These are phyloP conservation scores for Spinus olivaceus DNA, from an alignment of 2,797 vertebrate species.

Conservation along the genomic window DNA sequence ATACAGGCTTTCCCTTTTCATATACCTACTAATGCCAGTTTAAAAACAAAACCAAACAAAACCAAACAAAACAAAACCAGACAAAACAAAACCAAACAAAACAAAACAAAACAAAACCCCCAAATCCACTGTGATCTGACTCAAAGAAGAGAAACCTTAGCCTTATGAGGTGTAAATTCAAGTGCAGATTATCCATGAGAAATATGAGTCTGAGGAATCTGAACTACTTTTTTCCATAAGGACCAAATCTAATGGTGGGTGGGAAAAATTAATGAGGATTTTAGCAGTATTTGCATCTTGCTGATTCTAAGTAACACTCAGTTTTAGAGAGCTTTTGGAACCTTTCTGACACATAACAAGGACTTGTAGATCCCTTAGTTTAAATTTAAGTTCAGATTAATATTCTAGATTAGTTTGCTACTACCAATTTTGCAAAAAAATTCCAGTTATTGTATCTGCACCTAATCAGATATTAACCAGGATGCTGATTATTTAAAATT, in stretches of 20 bases:
- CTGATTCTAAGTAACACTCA: background rate
- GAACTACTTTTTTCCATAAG: background rate
- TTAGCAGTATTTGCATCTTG: background rate
- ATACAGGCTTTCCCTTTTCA: background rate
- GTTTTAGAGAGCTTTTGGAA: background rate
- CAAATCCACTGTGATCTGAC: background rate
- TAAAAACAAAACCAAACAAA: background rate
- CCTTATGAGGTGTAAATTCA: background rate
- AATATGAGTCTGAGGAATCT: background rate
- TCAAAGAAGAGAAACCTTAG: background rate
- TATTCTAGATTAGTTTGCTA: background rate
- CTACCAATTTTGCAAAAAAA: background rate
- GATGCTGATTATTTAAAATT: background rate
- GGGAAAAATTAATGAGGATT: background rate
- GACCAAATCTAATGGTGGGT: background rate
- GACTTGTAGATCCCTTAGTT: background rate
- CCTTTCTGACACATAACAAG: background rate
- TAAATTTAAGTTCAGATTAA: background rate
- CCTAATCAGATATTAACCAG: background rate
- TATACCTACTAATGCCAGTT: background rate
- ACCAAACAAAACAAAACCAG: too few relatives aligned
- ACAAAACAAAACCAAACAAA: background rate
- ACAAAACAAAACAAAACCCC: background rate
- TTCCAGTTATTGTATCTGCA: background rate
- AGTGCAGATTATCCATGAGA: background rate